A percentile compares a stretch with the other conserved stretches of the same genome.
phyloP scores from a whole-genome alignment of 2,113 vertebrate genomes.

The Benitochromis conjunctus region DNA sequence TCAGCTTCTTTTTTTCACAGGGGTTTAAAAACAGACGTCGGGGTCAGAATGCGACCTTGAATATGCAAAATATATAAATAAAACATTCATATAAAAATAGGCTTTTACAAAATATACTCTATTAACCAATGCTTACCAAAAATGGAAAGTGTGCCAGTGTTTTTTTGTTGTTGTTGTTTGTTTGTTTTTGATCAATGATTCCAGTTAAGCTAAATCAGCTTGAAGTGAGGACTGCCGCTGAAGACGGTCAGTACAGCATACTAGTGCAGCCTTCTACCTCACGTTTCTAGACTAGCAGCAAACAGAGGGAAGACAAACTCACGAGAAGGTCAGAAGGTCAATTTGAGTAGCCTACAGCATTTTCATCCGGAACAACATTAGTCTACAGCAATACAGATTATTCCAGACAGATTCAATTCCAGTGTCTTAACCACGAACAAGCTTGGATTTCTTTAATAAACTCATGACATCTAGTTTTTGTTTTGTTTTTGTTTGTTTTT shows the following conservation, averaged over 20 bases:
- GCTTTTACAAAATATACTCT: slow-evolving; percentile 98
- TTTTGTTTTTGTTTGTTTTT: slow-evolving; percentile 36
- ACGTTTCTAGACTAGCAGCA: slow-evolving; percentile 93
- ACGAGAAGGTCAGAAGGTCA: slow-evolving; percentile 45
- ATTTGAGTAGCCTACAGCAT: slow-evolving; percentile 75
- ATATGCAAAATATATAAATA: slow-evolving; percentile 90
- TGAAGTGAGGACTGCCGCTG: slow-evolving; percentile 42
- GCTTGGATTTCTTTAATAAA: slow-evolving; percentile 34
- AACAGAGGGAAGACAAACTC: slow-evolving; percentile 75
- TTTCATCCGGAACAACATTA: slow-evolving; percentile 49
- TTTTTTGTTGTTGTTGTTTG: background rate
- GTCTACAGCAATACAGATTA: slow-evolving; percentile 16
- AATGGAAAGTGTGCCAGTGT: slow-evolving; percentile 79
- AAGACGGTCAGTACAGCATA: slow-evolving; percentile 39
- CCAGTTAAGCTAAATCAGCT: slow-evolving; percentile 50
- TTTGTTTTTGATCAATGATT: slow-evolving; percentile 61
- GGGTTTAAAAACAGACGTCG: slow-evolving; percentile 57
- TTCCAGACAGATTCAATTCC: slow-evolving; percentile 50
- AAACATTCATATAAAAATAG: slow-evolving; percentile 99
- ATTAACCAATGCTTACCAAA: slow-evolving; percentile 85
- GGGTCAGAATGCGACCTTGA: slow-evolving; percentile 61
- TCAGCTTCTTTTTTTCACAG: slow-evolving; percentile 43
- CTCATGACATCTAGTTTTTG: slow-evolving; percentile 66
- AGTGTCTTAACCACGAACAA: slow-evolving; percentile 51
- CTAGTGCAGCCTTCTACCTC: slow-evolving; percentile 41